Percentiles rank a stretch among this genome's conserved stretches.
Evolutionary conservation across 2,888 invertebrate species (phyloP).

Genomic region (Xylocampa areola): DNA sequence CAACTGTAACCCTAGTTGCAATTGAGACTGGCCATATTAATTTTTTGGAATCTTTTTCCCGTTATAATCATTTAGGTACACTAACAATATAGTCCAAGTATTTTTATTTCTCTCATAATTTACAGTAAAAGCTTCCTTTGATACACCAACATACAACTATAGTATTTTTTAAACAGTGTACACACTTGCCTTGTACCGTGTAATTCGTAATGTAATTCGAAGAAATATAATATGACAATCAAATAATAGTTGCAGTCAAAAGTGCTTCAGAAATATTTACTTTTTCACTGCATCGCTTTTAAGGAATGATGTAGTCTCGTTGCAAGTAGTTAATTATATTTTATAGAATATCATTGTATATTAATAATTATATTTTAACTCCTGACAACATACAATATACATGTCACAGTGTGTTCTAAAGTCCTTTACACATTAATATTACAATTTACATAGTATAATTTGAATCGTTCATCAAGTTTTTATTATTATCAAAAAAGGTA

Average conservation of each 20-base stretch:
- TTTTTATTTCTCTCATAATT: slow-evolving; percentile 18
- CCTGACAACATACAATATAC: slow-evolving; percentile 31
- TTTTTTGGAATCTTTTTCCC: slow-evolving; percentile 2
- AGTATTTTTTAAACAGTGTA: slow-evolving; percentile 14
- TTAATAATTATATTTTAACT: slow-evolving; percentile 37
- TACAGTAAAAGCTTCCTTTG: slow-evolving; percentile 26
- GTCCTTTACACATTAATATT: slow-evolving; percentile 28
- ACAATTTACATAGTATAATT: slow-evolving; percentile 26
- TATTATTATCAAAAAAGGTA: not conserved
- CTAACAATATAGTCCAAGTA: slow-evolving; percentile 20
- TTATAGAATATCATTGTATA: slow-evolving; percentile 35
- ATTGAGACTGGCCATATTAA: slow-evolving; percentile 11
- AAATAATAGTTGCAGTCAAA: slow-evolving; percentile 30
- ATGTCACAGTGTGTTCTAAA: slow-evolving; percentile 41
- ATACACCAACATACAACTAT: slow-evolving; percentile 8
- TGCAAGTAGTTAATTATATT: slow-evolving; percentile 18
- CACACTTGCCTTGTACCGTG: slow-evolving; percentile 30
- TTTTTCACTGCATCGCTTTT: slow-evolving; percentile 22
- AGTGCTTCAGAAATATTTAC: slow-evolving; percentile 32
- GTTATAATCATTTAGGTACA: slow-evolving; percentile 12
- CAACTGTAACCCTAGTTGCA: not conserved
- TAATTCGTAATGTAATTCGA: slow-evolving; percentile 9
- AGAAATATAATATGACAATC: slow-evolving; percentile 11
- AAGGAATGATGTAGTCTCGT: slow-evolving; percentile 22
- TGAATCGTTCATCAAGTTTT: not conserved